These are phyloP conservation scores for Phaethon lepturus DNA, from an alignment of 2,113 vertebrate genomes.

Conservation along the genomic window DNA sequence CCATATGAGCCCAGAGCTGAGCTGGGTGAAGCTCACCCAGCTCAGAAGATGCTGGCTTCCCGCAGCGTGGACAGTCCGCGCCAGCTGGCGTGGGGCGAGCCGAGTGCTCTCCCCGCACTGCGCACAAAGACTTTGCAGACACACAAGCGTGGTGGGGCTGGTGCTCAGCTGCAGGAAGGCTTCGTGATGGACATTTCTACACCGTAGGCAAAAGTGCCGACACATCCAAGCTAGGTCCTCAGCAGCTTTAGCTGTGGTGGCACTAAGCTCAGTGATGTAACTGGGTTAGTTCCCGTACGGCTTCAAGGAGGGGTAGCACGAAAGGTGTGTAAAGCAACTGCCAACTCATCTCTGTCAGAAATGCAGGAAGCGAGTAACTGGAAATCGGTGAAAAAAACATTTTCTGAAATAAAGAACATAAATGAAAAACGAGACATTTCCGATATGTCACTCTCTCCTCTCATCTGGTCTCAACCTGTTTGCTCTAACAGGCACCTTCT, in stretches of 20 bases:
- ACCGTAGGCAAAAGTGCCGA: background rate
- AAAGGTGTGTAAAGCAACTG: background rate
- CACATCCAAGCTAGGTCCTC: background rate
- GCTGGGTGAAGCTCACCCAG: background rate
- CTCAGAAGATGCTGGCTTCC: background rate
- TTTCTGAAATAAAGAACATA: background rate
- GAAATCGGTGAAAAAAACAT: background rate
- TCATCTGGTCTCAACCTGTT: background rate
- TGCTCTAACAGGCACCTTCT: constrained; percentile 42
- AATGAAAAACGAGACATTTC: background rate
- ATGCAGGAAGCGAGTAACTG: background rate
- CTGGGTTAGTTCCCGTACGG: background rate
- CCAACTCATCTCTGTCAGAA: background rate
- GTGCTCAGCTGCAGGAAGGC: background rate
- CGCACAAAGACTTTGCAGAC: background rate
- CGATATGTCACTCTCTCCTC: background rate
- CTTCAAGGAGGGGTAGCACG: background rate
- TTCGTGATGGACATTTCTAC: background rate
- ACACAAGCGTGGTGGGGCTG: accelerated
- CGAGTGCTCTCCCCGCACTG: background rate
- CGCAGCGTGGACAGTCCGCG: background rate
- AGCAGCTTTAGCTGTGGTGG: background rate
- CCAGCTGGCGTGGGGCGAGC: accelerated
- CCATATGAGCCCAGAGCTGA: background rate
- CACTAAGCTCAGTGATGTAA: background rate